Evolutionary conservation across 2,113 vertebrate genomes (phyloP), one percentile per base, ranked within the genome.

Genomic region (Thamnophis sirtalis): DNA sequence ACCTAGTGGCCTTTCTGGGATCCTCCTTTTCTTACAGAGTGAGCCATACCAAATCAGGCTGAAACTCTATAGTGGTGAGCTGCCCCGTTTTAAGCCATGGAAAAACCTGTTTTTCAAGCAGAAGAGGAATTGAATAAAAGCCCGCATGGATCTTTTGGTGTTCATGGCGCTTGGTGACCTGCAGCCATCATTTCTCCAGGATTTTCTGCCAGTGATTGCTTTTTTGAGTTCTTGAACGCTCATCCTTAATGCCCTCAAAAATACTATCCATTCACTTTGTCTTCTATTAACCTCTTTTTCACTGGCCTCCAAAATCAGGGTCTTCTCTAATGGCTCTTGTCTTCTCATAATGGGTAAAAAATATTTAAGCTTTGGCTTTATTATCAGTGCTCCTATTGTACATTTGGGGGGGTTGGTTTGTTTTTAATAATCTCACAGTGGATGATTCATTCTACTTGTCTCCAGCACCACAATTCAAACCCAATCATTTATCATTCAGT

Each of bases 1-100:
- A 96, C 96, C 98, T 96, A 91, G 97, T 97, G 98, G 98, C 68
- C 9, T 4, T 0, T 0, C 0, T 1, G 17, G 6, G 15, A 38
- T 21, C 33, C 73, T 38, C 33, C 73, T 80, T 80, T 80, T 38
- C 73, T 38, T 80, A 80, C 33, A 3, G 17, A 43, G 5, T 21
- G 33, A 80, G 73, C 33, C 73, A 80, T 21, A 80, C 33, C 43
- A 43, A 80, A 80, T 43, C 33, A 21, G 9, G 43, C 17, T 38
- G 21, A 38, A 80, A 80, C 43, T 80, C 43, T 80, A 7, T 9
- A 80, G 73, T 80, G 73, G 43, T 38, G 73, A 21, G 1, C 33
- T 43, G 73, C 17, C 6, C 33, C 1, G 17, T 80, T 43, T 80
- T 80, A 33, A 43, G 19, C 73, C 21, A 21, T 9, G 33, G 33